Conservation (phyloP, 2,888 invertebrate genomes). For the Proisotoma minuta region DNA sequence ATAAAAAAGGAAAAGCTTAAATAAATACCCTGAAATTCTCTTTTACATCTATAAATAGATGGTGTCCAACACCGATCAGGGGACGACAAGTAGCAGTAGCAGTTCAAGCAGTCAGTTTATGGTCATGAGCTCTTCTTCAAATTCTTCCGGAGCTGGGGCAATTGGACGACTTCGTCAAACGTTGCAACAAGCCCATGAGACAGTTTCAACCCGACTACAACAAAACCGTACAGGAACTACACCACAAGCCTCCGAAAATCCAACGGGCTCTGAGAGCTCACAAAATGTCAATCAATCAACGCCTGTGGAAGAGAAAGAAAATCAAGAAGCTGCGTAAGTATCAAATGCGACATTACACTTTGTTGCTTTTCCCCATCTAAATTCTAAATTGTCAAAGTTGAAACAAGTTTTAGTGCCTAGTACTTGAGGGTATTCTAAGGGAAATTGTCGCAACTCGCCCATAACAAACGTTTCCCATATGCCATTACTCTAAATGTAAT, state of each 20-base stretch:
- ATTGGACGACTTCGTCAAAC: slow-evolving; percentile 46
- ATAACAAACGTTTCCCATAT: too few relatives aligned
- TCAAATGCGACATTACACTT: too few relatives aligned
- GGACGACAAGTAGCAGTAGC: slow-evolving; percentile 40
- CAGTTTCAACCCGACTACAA: slow-evolving; percentile 45
- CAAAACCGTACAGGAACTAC: slow-evolving; percentile 27
- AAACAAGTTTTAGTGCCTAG: too few relatives aligned
- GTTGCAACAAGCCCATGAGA: slow-evolving; percentile 47
- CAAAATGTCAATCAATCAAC: slow-evolving; percentile 38
- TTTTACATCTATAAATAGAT: slow-evolving; percentile 25
- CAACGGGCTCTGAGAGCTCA: slow-evolving; percentile 28
- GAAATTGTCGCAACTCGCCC: too few relatives aligned
- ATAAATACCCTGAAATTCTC: background rate
- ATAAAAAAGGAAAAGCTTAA: background rate
- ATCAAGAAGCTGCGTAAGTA: slow-evolving; percentile 46
- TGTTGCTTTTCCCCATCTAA: too few relatives aligned
- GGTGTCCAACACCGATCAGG: slow-evolving; percentile 46
- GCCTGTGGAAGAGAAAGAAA: slow-evolving; percentile 42
- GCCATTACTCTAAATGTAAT: too few relatives aligned
- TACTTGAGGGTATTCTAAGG: too few relatives aligned
- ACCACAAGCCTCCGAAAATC: slow-evolving; percentile 26
- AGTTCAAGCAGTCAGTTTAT: slow-evolving; percentile 40
- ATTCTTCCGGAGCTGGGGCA: slow-evolving; percentile 36
- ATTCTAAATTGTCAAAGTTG: too few relatives aligned
- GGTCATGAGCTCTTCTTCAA: slow-evolving; percentile 16